Percentiles rank a stretch among this genome's conserved stretches.
phyloP scores from a whole-genome alignment of 2,113 vertebrate species.

The Oenanthe melanoleuca region DNA sequence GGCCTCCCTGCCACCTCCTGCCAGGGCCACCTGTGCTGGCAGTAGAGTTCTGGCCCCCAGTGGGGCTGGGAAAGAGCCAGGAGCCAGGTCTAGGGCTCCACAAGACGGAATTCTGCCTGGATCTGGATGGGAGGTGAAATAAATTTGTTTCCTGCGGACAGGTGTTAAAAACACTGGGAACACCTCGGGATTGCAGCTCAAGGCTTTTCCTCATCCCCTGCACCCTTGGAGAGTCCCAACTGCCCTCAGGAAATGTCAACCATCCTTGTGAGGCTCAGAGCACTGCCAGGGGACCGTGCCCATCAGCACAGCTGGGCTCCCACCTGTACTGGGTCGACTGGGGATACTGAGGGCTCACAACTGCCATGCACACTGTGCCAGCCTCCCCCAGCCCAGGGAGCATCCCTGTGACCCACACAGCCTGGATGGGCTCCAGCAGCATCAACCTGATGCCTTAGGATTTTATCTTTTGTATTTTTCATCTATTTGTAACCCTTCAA shows the following conservation, averaged over 20 bases:
- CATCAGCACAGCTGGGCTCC: neutral
- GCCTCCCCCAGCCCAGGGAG: no score
- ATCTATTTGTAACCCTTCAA: neutral
- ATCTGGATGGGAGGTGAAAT: rapidly evolving
- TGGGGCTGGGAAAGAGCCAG: neutral
- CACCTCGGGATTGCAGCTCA: neutral
- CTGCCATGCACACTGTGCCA: no score
- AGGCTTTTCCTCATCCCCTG: neutral
- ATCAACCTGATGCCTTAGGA: neutral
- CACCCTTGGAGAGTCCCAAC: neutral
- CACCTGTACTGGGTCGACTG: neutral
- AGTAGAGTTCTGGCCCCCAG: neutral
- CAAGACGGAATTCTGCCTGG: neutral
- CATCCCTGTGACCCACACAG: neutral
- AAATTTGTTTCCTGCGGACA: neutral
- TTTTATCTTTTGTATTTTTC: rapidly evolving
- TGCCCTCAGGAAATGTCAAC: rapidly evolving
- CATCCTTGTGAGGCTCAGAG: neutral
- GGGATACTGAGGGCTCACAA: neutral
- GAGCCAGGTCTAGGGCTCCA: neutral
- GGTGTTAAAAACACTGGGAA: neutral
- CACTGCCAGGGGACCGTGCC: rapidly evolving
- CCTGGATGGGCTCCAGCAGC: constrained; percentile 32
- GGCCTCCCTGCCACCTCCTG: neutral
- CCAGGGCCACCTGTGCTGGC: neutral